Percentiles rank a stretch among this genome's conserved stretches.
These are phyloP conservation scores for Halcyon senegalensis DNA, from an alignment of 2,113 vertebrate species.

Conservation along the genomic window DNA sequence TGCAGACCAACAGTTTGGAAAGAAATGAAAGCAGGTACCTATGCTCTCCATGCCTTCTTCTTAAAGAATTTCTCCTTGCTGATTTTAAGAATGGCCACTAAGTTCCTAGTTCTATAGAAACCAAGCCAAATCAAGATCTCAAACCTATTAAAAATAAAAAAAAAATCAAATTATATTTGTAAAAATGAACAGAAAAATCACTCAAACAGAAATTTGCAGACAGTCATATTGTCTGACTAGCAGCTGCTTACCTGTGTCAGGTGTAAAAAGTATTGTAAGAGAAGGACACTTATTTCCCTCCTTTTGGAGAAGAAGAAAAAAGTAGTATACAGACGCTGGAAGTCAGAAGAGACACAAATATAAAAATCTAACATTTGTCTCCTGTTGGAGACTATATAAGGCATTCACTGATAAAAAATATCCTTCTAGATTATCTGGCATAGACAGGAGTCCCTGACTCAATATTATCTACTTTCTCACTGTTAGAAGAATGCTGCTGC, in stretches of 20 bases:
- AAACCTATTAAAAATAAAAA: not conserved
- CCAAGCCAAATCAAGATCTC: not conserved
- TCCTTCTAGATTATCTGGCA: not conserved
- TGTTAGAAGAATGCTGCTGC: not conserved
- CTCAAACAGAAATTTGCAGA: not conserved
- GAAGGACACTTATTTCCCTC: not conserved
- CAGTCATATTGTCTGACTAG: not conserved
- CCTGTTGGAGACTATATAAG: not conserved
- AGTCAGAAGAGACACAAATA: not conserved
- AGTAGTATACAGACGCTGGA: not conserved
- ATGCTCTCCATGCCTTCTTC: constrained; percentile 18
- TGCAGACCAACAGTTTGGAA: not conserved
- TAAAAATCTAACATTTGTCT: not conserved
- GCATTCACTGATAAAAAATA: not conserved
- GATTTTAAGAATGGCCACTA: constrained; percentile 29
- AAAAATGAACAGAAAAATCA: not conserved
- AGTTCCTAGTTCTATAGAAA: not conserved
- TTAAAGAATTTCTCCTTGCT: constrained; percentile 20
- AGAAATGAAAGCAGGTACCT: not conserved
- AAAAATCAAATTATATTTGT: not conserved
- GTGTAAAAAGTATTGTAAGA: not conserved
- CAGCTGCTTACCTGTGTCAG: not conserved
- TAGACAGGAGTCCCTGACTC: not conserved
- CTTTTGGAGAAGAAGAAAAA: not conserved
- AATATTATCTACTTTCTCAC: not conserved